Evolutionary conservation across 2,113 vertebrate genomes (phyloP).

Genomic region (Rhinolophus ferrumequinum): DNA sequence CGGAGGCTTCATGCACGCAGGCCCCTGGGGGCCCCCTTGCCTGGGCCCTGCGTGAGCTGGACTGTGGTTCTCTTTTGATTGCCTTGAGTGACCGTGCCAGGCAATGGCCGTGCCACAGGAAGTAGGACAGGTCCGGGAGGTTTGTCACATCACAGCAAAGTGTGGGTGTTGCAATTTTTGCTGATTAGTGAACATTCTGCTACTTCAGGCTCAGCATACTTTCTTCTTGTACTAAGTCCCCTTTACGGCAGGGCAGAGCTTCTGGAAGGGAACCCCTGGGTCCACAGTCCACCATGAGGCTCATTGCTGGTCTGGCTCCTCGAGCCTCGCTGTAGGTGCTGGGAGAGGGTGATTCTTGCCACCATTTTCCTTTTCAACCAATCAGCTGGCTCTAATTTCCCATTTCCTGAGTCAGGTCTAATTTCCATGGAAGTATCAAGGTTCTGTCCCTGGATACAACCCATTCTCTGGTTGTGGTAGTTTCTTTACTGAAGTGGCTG

Average conservation of each 20-base stretch:
- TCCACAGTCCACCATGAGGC: rapidly evolving
- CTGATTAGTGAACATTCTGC: rapidly evolving
- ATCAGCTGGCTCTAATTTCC: not conserved
- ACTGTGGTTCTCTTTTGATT: not conserved
- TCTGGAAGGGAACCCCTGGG: not conserved
- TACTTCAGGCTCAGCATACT: not conserved
- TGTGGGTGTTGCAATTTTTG: rapidly evolving
- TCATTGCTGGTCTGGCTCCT: too few species aligned
- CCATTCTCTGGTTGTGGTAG: too few species aligned
- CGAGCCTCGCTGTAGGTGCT: rapidly evolving
- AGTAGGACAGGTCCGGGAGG: not conserved
- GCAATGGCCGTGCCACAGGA: not conserved
- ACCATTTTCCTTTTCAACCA: not conserved
- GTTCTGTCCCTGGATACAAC: not conserved
- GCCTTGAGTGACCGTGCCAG: not conserved
- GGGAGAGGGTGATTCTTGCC: not conserved
- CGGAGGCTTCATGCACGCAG: not conserved
- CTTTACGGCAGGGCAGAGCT: not conserved
- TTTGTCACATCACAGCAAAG: not conserved
- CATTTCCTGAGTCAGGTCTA: not conserved
- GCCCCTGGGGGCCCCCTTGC: not conserved
- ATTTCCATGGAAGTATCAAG: not conserved
- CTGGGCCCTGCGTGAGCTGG: not conserved
- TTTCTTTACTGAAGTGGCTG: not conserved
- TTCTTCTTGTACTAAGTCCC: not conserved